Evolutionary conservation across 2,797 vertebrate genomes (phyloP).

Genomic region (Ambastaia sidthimunki): DNA sequence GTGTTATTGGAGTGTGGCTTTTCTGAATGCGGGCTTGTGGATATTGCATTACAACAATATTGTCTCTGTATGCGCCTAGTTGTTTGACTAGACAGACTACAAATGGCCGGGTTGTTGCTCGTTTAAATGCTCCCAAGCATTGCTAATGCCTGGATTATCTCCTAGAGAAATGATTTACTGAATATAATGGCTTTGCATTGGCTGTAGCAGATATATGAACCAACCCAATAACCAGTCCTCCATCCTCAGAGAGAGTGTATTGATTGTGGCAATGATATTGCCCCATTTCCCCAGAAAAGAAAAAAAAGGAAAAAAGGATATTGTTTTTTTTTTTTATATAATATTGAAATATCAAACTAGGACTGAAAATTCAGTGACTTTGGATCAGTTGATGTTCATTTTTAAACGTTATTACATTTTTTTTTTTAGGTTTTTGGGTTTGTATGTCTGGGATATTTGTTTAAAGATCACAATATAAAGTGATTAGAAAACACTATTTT

Average conservation of each 20-base stretch:
- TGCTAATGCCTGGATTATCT: constrained; percentile 54
- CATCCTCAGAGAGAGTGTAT: constrained; percentile 36
- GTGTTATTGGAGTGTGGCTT: constrained; percentile 58
- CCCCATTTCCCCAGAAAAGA: constrained; percentile 26
- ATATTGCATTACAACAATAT: constrained; percentile 57
- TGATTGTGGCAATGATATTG: constrained; percentile 50
- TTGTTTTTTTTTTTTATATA: too few species aligned
- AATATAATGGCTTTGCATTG: constrained; percentile 53
- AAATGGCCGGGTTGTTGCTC: constrained; percentile 50
- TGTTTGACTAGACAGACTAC: constrained; percentile 55
- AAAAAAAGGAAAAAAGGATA: background rate
- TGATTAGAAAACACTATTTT: too few species aligned
- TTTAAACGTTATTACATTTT: too few species aligned
- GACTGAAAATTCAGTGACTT: too few species aligned
- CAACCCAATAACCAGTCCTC: constrained; percentile 49
- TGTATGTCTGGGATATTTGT: too few species aligned
- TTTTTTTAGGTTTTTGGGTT: too few species aligned
- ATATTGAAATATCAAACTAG: background rate
- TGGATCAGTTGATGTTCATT: too few species aligned
- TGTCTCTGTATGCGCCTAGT: constrained; percentile 47
- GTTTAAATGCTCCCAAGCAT: constrained; percentile 51
- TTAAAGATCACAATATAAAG: too few species aligned
- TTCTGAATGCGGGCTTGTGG: constrained; percentile 55
- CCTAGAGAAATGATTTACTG: constrained; percentile 53
- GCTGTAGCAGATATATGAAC: constrained; percentile 42